phyloP scores from a whole-genome alignment of 2,888 invertebrate species.

The Ariolimax columbianus region DNA sequence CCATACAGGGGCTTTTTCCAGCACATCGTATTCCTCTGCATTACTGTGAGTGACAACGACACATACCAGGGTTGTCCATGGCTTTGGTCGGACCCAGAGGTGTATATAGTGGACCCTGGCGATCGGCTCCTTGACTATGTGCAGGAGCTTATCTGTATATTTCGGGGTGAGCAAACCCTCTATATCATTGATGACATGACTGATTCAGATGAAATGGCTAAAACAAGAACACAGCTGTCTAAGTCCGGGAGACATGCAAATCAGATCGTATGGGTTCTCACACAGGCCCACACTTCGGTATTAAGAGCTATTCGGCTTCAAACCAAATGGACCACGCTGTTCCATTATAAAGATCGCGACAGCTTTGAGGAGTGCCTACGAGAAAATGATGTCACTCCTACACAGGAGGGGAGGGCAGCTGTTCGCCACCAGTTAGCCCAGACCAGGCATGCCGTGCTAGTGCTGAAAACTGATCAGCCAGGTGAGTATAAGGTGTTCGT shows the following conservation, averaged over 20 bases:
- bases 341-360: constrained; percentile 14
- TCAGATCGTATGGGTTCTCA: background rate
- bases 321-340: background rate
- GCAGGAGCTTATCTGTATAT: background rate
- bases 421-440: background rate
- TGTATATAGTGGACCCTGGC: background rate
- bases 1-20: background rate
- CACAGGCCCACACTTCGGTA: background rate
- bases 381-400: constrained; percentile 13
- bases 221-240: background rate
- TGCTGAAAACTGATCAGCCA: constrained; percentile 7
- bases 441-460: background rate
- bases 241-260: background rate
- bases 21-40: background rate
- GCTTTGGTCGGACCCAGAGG: background rate
- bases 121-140: background rate
- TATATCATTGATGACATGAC: background rate
- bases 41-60: background rate
- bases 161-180: background rate
- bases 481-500: background rate
- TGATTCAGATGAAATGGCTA: background rate
- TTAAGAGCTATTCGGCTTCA: too few relatives aligned
- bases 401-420: background rate
- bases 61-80: background rate
- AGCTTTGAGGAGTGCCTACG: background rate